Percentiles rank a stretch among this genome's conserved stretches.
Conservation (phyloP, 2,797 vertebrate species). For the Gila robusta region DNA sequence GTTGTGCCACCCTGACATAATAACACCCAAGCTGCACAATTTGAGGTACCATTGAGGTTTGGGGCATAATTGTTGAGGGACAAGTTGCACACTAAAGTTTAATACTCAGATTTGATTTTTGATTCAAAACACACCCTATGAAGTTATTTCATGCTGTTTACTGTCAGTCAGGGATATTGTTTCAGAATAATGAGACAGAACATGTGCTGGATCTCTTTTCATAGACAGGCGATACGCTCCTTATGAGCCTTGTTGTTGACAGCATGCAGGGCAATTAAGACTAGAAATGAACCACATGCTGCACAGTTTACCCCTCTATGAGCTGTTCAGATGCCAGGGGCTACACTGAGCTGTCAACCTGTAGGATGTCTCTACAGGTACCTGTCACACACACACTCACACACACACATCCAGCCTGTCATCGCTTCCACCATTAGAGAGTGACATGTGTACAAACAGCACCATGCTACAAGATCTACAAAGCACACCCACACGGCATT, state of each 20-base stretch:
- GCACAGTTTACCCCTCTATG: slow-evolving; percentile 43
- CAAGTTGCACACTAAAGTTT: neutral
- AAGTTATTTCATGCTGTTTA: slow-evolving; percentile 21
- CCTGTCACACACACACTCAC: slow-evolving; percentile 38
- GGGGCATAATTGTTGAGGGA: neutral
- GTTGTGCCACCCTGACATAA: neutral
- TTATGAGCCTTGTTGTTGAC: slow-evolving; percentile 51
- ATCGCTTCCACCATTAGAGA: slow-evolving; percentile 36
- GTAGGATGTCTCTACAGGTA: slow-evolving; percentile 49
- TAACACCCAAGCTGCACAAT: neutral
- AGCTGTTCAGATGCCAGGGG: slow-evolving; percentile 38
- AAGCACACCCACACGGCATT: slow-evolving; percentile 49
- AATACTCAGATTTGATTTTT: neutral
- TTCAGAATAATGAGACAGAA: slow-evolving; percentile 49
- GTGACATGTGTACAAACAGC: slow-evolving; percentile 51
- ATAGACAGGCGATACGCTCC: slow-evolving; percentile 26
- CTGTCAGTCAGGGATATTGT: slow-evolving; percentile 30
- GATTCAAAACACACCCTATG: slow-evolving; percentile 8
- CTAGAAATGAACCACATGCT: slow-evolving; percentile 38
- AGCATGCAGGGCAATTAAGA: slow-evolving; percentile 57
- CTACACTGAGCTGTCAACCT: slow-evolving; percentile 48
- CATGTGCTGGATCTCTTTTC: slow-evolving; percentile 30
- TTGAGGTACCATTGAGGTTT: neutral
- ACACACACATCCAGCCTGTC: slow-evolving; percentile 22
- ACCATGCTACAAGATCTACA: slow-evolving; percentile 33